A percentile compares a stretch with the other conserved stretches of the same genome.
Conservation (phyloP, 2,113 vertebrate species). For the Rhea pennata region DNA sequence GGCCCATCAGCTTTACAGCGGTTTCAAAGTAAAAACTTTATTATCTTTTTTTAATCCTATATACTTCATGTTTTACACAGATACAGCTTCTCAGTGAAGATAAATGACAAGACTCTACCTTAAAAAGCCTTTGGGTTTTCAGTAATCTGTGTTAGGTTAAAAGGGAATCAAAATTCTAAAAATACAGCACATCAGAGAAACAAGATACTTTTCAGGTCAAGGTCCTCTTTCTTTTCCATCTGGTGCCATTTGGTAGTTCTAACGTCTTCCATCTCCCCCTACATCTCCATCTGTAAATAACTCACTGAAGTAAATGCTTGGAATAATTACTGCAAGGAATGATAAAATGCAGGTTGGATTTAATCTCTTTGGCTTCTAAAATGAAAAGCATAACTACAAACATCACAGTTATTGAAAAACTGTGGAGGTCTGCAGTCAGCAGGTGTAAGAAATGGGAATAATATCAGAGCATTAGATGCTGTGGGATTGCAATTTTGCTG, state of each 20-base stretch:
- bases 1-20: constrained; percentile 43
- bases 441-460: constrained; percentile 50
- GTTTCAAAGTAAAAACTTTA: constrained; percentile 70
- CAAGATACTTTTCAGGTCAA: constrained; percentile 62
- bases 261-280: constrained; percentile 58
- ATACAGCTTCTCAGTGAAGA: constrained; percentile 49
- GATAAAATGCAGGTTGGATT: constrained; percentile 59
- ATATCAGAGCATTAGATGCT: not conserved
- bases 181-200: constrained; percentile 64
- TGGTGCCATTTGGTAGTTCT: constrained; percentile 59
- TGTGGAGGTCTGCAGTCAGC: not conserved
- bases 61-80: constrained; percentile 39
- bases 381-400: constrained; percentile 37
- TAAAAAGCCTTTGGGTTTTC: constrained; percentile 66
- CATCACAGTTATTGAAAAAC: constrained; percentile 27
- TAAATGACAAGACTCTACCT: constrained; percentile 59
- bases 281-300: constrained; percentile 63
- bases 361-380: constrained; percentile 53
- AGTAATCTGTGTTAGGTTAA: constrained; percentile 63
- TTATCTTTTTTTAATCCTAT: constrained; percentile 40
- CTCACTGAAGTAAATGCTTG: constrained; percentile 61
- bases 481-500: not conserved
- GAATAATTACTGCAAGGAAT: constrained; percentile 57
- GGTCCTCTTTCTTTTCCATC: constrained; percentile 42
- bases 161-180: constrained; percentile 67